Evolutionary conservation across 2,888 invertebrate genomes (phyloP).

Genomic region (Eutolmus rufibarbis): DNA sequence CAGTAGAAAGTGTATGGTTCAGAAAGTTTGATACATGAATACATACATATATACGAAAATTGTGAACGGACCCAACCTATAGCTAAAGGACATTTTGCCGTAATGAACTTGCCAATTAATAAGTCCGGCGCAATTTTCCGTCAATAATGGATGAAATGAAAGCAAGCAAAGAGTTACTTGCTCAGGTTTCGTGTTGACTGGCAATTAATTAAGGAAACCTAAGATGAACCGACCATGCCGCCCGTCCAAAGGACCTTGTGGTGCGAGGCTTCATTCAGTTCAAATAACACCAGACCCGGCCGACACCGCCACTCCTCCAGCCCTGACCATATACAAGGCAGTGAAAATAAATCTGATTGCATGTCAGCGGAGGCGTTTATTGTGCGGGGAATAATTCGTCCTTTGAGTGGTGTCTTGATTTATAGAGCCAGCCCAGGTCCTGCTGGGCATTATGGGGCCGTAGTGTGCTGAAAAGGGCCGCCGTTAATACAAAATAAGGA

Average conservation of each 20-base stretch:
- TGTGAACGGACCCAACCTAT: neutral
- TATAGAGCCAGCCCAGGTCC: neutral
- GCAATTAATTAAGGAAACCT: conserved; percentile 33
- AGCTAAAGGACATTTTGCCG: neutral
- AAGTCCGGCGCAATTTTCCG: conserved; percentile 5
- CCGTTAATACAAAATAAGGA: conserved; percentile 5
- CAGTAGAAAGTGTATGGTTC: neutral
- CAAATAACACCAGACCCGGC: neutral
- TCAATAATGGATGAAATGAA: conserved; percentile 24
- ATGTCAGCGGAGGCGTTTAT: conserved; percentile 31
- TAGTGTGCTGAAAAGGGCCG: neutral
- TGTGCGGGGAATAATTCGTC: conserved; percentile 32
- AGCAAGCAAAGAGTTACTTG: neutral
- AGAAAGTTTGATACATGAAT: neutral
- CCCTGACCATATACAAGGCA: neutral
- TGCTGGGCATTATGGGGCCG: neutral
- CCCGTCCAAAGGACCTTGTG: neutral
- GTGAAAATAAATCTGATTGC: conserved; percentile 16
- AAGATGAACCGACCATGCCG: neutral
- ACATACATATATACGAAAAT: neutral
- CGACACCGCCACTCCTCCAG: neutral
- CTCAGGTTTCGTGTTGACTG: neutral
- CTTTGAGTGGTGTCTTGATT: conserved; percentile 33
- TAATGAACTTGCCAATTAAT: conserved; percentile 33
- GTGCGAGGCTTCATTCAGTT: neutral